Evolutionary conservation across 2,797 vertebrate species (phyloP).

Genomic region (Lerista edwardsae): DNA sequence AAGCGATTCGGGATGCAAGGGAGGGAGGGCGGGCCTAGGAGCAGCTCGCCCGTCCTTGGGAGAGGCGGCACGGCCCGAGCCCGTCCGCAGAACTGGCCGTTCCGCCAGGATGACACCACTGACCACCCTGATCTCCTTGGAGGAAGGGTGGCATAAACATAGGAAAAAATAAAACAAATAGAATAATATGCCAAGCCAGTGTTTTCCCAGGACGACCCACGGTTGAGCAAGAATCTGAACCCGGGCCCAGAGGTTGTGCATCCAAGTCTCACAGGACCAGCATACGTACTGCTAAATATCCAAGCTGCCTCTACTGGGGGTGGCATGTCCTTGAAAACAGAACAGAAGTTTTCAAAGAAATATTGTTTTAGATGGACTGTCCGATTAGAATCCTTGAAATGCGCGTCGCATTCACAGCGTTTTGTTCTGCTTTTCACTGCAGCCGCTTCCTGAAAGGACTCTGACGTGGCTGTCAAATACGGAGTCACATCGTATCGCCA

Average conservation of each 20-base stretch:
- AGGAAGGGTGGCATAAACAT: no score
- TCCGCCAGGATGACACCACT: no score
- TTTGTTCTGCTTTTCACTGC: not conserved
- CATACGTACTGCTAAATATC: not conserved
- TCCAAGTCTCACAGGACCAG: not conserved
- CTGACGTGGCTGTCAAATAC: not conserved
- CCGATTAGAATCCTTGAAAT: not conserved
- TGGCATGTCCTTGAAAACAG: not conserved
- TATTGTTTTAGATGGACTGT: not conserved
- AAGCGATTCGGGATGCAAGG: no score
- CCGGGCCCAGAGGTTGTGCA: no score
- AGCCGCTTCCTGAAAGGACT: not conserved
- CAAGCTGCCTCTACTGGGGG: not conserved
- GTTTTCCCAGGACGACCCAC: not conserved
- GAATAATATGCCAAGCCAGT: not conserved
- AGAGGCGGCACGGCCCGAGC: no score
- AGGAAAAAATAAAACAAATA: no score
- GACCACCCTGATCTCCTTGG: no score
- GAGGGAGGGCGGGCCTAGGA: no score
- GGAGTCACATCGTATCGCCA: slow-evolving; percentile 54
- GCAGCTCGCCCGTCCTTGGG: no score
- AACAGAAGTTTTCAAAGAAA: not conserved
- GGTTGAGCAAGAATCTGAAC: not conserved
- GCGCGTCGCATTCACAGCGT: not conserved
- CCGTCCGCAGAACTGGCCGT: no score